Conservation (phyloP, 2,888 invertebrate genomes). For the Trachelus iudaicus region DNA sequence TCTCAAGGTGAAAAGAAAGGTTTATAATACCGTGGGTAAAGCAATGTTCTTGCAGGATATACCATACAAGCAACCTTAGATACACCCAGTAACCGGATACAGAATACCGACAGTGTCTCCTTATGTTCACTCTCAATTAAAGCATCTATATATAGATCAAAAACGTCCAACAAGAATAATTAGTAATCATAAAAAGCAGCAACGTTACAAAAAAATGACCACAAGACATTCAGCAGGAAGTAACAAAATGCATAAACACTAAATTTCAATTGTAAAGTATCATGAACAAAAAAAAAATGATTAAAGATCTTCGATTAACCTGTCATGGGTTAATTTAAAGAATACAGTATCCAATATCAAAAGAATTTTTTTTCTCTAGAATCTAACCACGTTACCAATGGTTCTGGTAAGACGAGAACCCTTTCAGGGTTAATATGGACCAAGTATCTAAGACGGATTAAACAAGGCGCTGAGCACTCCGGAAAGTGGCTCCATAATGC, state of each 20-base stretch:
- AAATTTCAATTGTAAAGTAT: not conserved
- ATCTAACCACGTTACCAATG: not conserved
- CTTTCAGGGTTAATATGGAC: conserved; percentile 2
- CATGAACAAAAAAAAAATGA: not conserved
- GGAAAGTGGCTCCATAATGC: not conserved
- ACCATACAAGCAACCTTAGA: not conserved
- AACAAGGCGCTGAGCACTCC: not conserved
- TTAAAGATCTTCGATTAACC: not conserved
- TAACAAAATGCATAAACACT: not conserved
- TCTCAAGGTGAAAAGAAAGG: conserved; percentile 40
- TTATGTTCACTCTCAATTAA: not conserved
- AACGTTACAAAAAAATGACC: not conserved
- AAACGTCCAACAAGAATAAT: not conserved
- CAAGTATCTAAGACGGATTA: not conserved
- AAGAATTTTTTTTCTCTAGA: not conserved
- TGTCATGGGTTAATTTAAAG: not conserved
- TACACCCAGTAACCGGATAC: not conserved
- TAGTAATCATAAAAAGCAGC: not conserved
- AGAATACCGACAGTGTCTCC: not conserved
- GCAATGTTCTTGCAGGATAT: conserved; percentile 5
- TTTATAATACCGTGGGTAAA: conserved; percentile 35
- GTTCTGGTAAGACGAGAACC: not conserved
- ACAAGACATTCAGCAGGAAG: not conserved
- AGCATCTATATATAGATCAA: not conserved
- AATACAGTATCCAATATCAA: not conserved